Evolutionary conservation across 2,113 vertebrate species (phyloP), one percentile per base, ranked within the genome.

Genomic region (Larimichthys polyactis): DNA sequence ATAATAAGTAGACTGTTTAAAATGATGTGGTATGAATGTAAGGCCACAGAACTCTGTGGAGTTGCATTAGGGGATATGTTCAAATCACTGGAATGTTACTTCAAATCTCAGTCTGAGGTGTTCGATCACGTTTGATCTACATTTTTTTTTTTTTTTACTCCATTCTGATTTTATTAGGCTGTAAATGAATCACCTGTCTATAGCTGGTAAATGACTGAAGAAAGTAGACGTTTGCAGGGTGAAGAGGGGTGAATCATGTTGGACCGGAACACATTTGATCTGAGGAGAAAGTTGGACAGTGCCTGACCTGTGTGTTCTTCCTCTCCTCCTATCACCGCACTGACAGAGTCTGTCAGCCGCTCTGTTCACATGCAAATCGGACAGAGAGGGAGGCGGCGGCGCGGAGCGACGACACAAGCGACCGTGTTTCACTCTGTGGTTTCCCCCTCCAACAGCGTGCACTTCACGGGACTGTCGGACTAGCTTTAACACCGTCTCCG

Each of bases 281-380:
- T 59, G 40, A 55, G 46, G 58, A 51, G 52, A 77, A 51, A 67
- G 75, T 71, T 52, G 16, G 3, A 59, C n/a, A 24, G 27, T 32
- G 4, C 9, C 9, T 59, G 44, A 1, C 2, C 24, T 12, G 43
- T 4, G 9, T 55, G 24, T 64, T 75, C 76, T 40, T 16, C 40
- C 55, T 60, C 36, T 32, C 29, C 46, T 44, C 29, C 7, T 59
- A 54, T 73, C 46, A 3, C 29, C n/a, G 68, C 9, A 29, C 11
- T 74, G 60, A 74, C 46, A 14, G 36, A 24, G 62, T 29, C 22
- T 81, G 66, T 44, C 70, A 51, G 68, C 64, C 52, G 48, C 3
- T 52, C 55, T 43, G 51, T 82, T 82, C 22, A 82, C 62, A 87
- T 82, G 84, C 22, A 70, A 84, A 84, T 82, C 0, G 10, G 8